Evolutionary conservation across 2,797 vertebrate species (phyloP), one percentile per base, ranked within the genome.

Genomic region (Hydrolagus colliei): DNA sequence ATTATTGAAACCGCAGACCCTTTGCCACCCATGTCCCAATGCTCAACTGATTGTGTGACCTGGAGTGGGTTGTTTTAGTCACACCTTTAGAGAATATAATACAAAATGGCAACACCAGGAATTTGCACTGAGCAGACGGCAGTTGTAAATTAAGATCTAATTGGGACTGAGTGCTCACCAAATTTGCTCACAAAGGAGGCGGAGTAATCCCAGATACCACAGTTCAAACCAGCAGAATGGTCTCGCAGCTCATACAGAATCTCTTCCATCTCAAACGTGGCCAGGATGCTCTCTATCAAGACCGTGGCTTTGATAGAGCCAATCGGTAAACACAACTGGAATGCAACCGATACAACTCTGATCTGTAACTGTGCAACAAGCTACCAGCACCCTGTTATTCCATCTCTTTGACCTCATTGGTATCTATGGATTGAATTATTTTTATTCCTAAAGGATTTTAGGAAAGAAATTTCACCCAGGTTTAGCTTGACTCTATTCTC

Each of bases 121-220:
- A 71, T 41, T 35, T 84, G 7, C 11, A 32, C 13, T 22, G 27
- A 63, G 20, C 61, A 80, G 20, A 2, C 65, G 16, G 65, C 8
- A 32, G 35, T 82, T 0, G 79, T 86, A 67, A 79, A 18, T 22
- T 86, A 41, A 18, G n/a, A 59, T 13, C 16, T 35, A 84, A 18
- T 52, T 2, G 18, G 71, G 65, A 41, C n/a, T 68, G 12, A 27
- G 16, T 84, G 65, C 89, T 92, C 87, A 95, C 94, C 95, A 85
- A 96, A 93, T 79, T 95, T 96, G 87, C 92, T 95, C 80, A 96
- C 90, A 13, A 96, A 94, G 32, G 95, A 96, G 10, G 95, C 94
- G 0, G 95, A 95, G 87, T 96, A 96, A 88, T 96, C 95, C 95
- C 95, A 96, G 89, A 96, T 94, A 41, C 95, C 95, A 88, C 95